Evolutionary conservation across 2,888 invertebrate genomes (phyloP), one percentile per base, ranked within the genome.

Genomic region (Molorchus minor): DNA sequence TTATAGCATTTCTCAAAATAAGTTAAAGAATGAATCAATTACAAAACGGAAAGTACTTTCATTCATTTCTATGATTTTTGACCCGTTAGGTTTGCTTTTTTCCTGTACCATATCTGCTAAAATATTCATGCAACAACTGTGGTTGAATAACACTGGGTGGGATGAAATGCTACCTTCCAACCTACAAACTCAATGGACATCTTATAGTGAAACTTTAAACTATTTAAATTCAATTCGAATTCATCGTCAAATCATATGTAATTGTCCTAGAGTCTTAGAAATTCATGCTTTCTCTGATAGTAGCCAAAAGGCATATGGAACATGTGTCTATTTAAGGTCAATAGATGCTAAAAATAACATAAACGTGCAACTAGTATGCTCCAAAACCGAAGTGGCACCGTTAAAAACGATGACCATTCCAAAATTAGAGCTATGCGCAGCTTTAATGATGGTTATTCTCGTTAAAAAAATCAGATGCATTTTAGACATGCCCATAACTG

Each of bases 351-450:
- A 46, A 3, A 15, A 40, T 8, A 29, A 40, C 7, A 13, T 21
- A 41, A 15, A 25, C 7, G 35, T 53, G 20, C 19, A 19, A 16
- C 33, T 68, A 13, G 8, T 69, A 5, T 47, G 59, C 17, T 58
- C 66, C 5, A 69, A 67, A 51, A 58, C 66, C 3, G 52, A 59
- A 12, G 62, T 68, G 1, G 59, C 66, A 0, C 69, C 70, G 3
- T 29, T 68, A 15, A 67, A 66, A 52, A 36, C 44, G 8, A 56
- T 61, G 15, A 62, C 63, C 1, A 36, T 67, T 8, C 68, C 67
- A 7, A 43, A 43, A 13, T 13, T 43, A 43, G 43, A 43, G 19
- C 13, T 43, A n/a, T 43, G 21, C n/a, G 56, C 56, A 16, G 55
- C 46, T 13, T 16, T 65, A 25, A 35, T 62, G 13, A 25, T 62